A percentile compares a stretch with the other conserved stretches of the same genome.
Evolutionary conservation across 2,797 vertebrate species (phyloP).

Genomic region (Protosalanx chinensis): DNA sequence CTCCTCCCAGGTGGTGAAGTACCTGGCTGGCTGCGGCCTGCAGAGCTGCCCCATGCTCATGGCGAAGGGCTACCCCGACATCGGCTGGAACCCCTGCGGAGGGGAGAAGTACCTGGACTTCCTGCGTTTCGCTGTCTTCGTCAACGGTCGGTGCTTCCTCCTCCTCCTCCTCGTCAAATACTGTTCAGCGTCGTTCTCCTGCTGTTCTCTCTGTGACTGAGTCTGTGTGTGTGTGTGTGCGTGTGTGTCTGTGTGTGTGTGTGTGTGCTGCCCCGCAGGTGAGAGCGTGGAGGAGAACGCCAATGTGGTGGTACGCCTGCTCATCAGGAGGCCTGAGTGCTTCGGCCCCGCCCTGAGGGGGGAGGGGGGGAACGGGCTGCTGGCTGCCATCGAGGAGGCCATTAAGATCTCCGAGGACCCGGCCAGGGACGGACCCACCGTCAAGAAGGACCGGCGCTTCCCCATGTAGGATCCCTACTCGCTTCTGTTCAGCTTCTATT

Average conservation of each 20-base stretch:
- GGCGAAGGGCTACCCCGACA: conserved; percentile 91
- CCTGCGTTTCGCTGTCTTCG: conserved; percentile 93
- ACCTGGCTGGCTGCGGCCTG: conserved; percentile 89
- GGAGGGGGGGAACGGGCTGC: conserved; percentile 87
- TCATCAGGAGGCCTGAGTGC: conserved; percentile 91
- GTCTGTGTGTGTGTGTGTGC: conserved; percentile 20
- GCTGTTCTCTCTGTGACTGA: background rate
- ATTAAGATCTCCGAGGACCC: conserved; percentile 95
- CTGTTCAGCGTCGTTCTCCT: background rate
- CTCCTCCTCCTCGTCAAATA: too few relatives aligned
- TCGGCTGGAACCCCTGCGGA: conserved; percentile 92
- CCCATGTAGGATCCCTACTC: conserved; percentile 71
- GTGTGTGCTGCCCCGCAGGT: conserved; percentile 62
- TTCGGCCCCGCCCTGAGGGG: conserved; percentile 92
- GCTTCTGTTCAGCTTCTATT: too few relatives aligned
- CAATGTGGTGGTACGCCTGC: conserved; percentile 90
- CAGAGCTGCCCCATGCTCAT: conserved; percentile 94
- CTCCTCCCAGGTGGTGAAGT: conserved; percentile 83
- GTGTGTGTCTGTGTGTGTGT: conserved; percentile 31
- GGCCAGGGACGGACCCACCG: conserved; percentile 85
- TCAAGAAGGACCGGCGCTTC: conserved; percentile 88
- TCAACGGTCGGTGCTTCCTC: conserved; percentile 79
- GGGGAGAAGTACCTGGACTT: conserved; percentile 94
- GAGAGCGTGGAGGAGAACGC: conserved; percentile 96
- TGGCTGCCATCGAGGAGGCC: conserved; percentile 91